A percentile compares a stretch with the other conserved stretches of the same genome.
These are phyloP conservation scores for Rallus limicola DNA, from an alignment of 2,113 vertebrate species.

Conservation along the genomic window DNA sequence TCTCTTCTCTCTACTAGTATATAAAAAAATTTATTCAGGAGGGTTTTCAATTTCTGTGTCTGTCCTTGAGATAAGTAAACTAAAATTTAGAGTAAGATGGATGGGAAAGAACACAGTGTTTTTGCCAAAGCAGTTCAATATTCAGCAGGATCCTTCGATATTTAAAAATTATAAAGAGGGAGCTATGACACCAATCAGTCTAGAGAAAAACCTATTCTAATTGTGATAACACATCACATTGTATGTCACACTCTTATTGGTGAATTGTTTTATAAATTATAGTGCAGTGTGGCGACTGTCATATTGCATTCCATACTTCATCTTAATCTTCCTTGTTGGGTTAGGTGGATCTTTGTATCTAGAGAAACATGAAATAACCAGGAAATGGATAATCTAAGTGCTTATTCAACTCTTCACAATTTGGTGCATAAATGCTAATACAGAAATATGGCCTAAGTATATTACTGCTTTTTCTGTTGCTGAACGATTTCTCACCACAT, in stretches of 20 bases:
- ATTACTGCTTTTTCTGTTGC: not conserved
- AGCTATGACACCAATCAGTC: constrained; percentile 56
- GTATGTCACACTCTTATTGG: constrained; percentile 56
- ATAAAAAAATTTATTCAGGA: constrained; percentile 35
- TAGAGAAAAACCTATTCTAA: constrained; percentile 56
- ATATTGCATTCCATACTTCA: constrained; percentile 1
- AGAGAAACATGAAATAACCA: not conserved
- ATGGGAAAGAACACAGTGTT: constrained; percentile 54
- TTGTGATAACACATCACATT: constrained; percentile 45
- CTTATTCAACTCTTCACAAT: not conserved
- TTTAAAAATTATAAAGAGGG: constrained; percentile 64
- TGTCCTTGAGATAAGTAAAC: constrained; percentile 60
- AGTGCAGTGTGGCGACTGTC: not conserved
- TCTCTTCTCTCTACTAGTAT: constrained; percentile 52
- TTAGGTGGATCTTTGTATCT: not conserved
- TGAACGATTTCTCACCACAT: not conserved
- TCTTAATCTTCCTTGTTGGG: not conserved
- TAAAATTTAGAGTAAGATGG: constrained; percentile 61
- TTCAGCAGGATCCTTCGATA: constrained; percentile 49
- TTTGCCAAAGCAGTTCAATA: constrained; percentile 72
- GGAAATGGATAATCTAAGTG: not conserved
- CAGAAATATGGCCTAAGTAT: not conserved
- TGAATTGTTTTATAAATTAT: constrained; percentile 42
- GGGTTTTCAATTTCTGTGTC: constrained; percentile 44
- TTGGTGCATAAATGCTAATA: not conserved